Conservation (phyloP, 2,113 vertebrate genomes). For the Aspidoscelis tigris region DNA sequence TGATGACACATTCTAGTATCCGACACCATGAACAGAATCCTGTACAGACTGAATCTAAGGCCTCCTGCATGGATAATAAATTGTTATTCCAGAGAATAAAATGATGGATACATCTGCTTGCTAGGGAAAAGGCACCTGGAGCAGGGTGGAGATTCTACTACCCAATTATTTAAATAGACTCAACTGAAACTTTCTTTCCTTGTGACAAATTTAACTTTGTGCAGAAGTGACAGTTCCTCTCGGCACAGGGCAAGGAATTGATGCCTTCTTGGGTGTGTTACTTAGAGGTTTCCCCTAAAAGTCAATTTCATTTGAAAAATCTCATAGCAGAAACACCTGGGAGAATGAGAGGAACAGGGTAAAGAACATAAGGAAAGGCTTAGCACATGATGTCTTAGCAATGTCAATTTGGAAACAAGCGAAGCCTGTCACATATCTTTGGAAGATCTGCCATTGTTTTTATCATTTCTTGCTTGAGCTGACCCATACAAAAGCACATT, state of each 20-base stretch:
- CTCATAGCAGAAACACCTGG: slow-evolving; percentile 43
- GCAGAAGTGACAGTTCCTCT: slow-evolving; percentile 79
- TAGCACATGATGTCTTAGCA: slow-evolving; percentile 68
- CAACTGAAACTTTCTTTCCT: slow-evolving; percentile 76
- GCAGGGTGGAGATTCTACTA: slow-evolving; percentile 72
- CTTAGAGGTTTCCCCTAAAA: slow-evolving; percentile 72
- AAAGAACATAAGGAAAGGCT: slow-evolving; percentile 67
- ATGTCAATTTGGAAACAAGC: slow-evolving; percentile 74
- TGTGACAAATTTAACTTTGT: slow-evolving; percentile 81
- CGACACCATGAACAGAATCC: slow-evolving; percentile 85
- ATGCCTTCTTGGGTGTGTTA: slow-evolving; percentile 71
- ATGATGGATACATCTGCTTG: slow-evolving; percentile 95
- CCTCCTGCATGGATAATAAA: slow-evolving; percentile 95
- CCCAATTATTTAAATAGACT: slow-evolving; percentile 80
- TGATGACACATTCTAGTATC: slow-evolving; percentile 89
- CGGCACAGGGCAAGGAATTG: slow-evolving; percentile 74
- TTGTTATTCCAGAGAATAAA: slow-evolving; percentile 91
- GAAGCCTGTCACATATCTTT: slow-evolving; percentile 76
- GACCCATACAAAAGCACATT: slow-evolving; percentile 71
- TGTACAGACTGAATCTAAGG: slow-evolving; percentile 91
- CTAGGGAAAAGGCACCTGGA: slow-evolving; percentile 81
- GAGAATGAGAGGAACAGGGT: slow-evolving; percentile 58
- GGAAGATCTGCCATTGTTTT: slow-evolving; percentile 70
- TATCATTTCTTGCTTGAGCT: slow-evolving; percentile 69
- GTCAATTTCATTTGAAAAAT: slow-evolving; percentile 75